A percentile compares a stretch with the other conserved stretches of the same genome.
Evolutionary conservation across 2,888 invertebrate species (phyloP).

Genomic region (Invenusta paracnida): DNA sequence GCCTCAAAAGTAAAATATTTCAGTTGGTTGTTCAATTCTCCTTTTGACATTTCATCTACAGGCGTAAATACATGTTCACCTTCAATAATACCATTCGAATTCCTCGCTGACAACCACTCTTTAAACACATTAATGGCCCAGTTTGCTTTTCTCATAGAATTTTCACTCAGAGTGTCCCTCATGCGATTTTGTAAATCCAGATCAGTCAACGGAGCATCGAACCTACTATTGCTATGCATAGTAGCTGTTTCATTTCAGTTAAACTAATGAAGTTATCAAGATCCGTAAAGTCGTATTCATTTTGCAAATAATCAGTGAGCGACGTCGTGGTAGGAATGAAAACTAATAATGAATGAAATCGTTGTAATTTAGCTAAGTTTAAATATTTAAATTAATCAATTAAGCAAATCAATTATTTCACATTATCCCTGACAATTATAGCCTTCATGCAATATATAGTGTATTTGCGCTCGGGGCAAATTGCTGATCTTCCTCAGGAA

Average conservation of each 20-base stretch:
- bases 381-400: slow-evolving; percentile 22
- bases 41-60: background rate
- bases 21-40: slow-evolving; percentile 23
- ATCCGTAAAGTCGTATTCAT: slow-evolving; percentile 13
- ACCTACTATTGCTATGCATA: slow-evolving; percentile 19
- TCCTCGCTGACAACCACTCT: slow-evolving; percentile 26
- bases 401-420: slow-evolving; percentile 15
- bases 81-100: slow-evolving; percentile 15
- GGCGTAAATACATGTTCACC: slow-evolving; percentile 20
- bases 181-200: slow-evolving; percentile 29
- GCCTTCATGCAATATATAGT: slow-evolving; percentile 7
- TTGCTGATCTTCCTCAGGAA: slow-evolving; percentile 29
- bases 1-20: slow-evolving; percentile 31
- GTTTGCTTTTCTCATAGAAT: slow-evolving; percentile 21
- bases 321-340: slow-evolving; percentile 17
- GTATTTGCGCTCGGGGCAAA: background rate
- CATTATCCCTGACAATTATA: slow-evolving; percentile 20
- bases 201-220: slow-evolving; percentile 29
- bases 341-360: slow-evolving; percentile 1
- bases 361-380: slow-evolving; percentile 29
- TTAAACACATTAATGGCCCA: slow-evolving; percentile 24
- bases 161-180: slow-evolving; percentile 22
- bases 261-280: slow-evolving; percentile 22
- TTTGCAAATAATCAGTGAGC: slow-evolving; percentile 22
- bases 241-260: slow-evolving; percentile 27